Percentiles rank a stretch among this genome's conserved stretches.
phyloP scores from a whole-genome alignment of 2,113 vertebrate species.

The Antennarius striatus region DNA sequence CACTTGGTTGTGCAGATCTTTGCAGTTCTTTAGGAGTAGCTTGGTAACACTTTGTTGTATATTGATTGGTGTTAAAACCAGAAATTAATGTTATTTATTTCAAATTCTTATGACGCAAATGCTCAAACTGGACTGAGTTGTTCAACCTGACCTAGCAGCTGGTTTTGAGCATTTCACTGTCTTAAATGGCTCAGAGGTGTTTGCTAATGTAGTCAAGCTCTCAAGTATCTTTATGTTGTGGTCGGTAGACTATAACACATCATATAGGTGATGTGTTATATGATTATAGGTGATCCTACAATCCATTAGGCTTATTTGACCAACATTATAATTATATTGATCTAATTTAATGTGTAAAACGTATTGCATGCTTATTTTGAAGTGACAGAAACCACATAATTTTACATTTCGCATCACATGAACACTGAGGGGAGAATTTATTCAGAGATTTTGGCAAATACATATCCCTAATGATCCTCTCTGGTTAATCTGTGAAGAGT shows the following conservation, averaged over 20 bases:
- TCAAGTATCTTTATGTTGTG: constrained; percentile 39
- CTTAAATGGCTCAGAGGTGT: constrained; percentile 37
- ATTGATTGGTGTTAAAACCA: constrained; percentile 76
- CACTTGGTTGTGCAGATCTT: constrained; percentile 72
- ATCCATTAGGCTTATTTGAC: no score
- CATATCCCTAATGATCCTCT: constrained; percentile 79
- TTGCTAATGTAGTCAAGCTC: constrained; percentile 22
- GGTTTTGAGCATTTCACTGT: constrained; percentile 15
- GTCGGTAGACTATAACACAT: no score
- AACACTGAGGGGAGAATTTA: constrained; percentile 59
- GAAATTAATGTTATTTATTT: constrained; percentile 43
- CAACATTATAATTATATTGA: no score
- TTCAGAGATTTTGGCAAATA: constrained; percentile 72
- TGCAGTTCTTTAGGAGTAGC: constrained; percentile 71
- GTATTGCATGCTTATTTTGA: constrained; percentile 62
- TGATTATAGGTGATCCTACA: no score
- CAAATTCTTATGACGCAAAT: constrained; percentile 1
- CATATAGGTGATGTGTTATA: no score
- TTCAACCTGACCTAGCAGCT: constrained; percentile 23
- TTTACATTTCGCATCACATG: constrained; percentile 60
- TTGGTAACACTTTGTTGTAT: constrained; percentile 76
- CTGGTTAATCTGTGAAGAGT: constrained; percentile 75
- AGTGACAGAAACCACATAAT: constrained; percentile 64
- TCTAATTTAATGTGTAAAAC: constrained; percentile 58
- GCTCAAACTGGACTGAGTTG: constrained; percentile 19